These are phyloP conservation scores for Drusus annulatus DNA, from an alignment of 1,140 invertebrate genomes.

Conservation along the genomic window DNA sequence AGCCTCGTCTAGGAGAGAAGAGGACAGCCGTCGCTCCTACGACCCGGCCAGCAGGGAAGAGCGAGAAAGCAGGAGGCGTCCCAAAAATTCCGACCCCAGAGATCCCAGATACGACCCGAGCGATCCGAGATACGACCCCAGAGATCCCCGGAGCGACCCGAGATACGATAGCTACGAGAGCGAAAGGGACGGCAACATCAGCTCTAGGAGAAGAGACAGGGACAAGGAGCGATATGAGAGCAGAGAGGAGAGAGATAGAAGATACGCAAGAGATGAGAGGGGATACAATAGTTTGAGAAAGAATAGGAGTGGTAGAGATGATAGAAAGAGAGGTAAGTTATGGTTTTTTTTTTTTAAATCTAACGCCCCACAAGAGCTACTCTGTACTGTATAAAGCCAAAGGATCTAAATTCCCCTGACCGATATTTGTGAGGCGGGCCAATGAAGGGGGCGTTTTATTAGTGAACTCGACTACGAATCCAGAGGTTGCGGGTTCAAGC, in stretches of 20 bases:
- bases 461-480: too few relatives aligned
- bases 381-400: too few relatives aligned
- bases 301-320: constrained; percentile 56
- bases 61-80: constrained; percentile 63
- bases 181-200: constrained; percentile 60
- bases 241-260: constrained; percentile 51
- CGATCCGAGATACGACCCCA: too few relatives aligned
- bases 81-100: constrained; percentile 57
- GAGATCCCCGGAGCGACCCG: too few relatives aligned
- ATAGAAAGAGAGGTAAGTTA: constrained; percentile 61
- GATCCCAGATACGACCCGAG: constrained; percentile 39
- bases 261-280: constrained; percentile 40
- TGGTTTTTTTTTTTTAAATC: too few relatives aligned
- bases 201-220: constrained; percentile 17
- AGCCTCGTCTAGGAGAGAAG: constrained; percentile 54
- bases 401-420: too few relatives aligned
- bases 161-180: constrained; percentile 64
- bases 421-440: too few relatives aligned
- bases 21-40: constrained; percentile 57
- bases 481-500: too few relatives aligned
- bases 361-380: too few relatives aligned
- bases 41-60: constrained; percentile 63
- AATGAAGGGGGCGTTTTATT: too few relatives aligned
- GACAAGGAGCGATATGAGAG: constrained; percentile 55
- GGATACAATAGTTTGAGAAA: constrained; percentile 36